These are phyloP conservation scores for Serranus cabrilla DNA, from an alignment of 2,797 vertebrate genomes.

Conservation along the genomic window DNA sequence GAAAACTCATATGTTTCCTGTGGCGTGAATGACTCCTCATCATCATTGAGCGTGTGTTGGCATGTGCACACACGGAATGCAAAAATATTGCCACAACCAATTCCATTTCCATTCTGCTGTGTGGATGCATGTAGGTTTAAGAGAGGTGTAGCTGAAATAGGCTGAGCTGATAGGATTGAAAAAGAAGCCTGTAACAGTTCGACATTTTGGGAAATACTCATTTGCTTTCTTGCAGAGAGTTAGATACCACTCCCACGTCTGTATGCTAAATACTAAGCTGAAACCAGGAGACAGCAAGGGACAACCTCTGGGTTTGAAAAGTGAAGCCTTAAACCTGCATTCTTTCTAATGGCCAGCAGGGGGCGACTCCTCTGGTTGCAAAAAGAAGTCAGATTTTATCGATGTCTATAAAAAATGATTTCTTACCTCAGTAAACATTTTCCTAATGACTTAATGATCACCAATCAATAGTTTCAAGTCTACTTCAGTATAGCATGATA, in stretches of 20 bases:
- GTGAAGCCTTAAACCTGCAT: too few relatives aligned
- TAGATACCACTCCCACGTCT: background rate
- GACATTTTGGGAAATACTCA: background rate
- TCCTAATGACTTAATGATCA: too few relatives aligned
- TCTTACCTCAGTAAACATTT: too few relatives aligned
- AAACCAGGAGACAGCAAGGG: background rate
- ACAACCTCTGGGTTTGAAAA: too few relatives aligned
- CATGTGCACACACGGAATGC: slow-evolving; percentile 18
- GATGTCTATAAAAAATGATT: too few relatives aligned
- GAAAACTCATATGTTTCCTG: slow-evolving; percentile 44
- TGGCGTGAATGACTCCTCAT: slow-evolving; percentile 45
- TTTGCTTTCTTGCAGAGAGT: background rate
- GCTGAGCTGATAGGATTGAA: background rate
- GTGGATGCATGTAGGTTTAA: slow-evolving; percentile 7
- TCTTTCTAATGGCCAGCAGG: too few relatives aligned
- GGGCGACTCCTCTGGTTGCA: too few relatives aligned
- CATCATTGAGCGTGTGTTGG: slow-evolving; percentile 5
- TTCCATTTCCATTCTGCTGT: slow-evolving; percentile 19
- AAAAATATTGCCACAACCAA: background rate
- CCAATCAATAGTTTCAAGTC: too few relatives aligned
- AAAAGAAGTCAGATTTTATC: too few relatives aligned
- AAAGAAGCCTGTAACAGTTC: background rate
- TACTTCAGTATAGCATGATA: too few relatives aligned
- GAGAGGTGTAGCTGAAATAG: background rate
- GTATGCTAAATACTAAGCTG: background rate